Percentiles rank a stretch among this genome's conserved stretches.
These are phyloP conservation scores for Rapana venosa DNA, from an alignment of 2,888 invertebrate species.

Conservation along the genomic window DNA sequence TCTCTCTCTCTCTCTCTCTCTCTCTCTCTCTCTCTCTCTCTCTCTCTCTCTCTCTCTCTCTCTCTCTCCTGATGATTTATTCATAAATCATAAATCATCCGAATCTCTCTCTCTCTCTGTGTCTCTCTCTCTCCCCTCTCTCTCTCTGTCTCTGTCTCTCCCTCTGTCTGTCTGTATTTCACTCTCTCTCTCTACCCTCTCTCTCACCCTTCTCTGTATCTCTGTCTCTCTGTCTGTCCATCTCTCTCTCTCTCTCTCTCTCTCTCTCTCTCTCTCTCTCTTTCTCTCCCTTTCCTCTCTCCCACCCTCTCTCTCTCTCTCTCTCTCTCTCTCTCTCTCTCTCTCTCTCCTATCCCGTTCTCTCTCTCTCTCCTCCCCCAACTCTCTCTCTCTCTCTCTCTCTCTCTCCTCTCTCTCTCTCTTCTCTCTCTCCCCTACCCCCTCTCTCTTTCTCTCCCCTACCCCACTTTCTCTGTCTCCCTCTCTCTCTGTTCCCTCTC, in stretches of 20 bases:
- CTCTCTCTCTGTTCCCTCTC: too few relatives aligned
- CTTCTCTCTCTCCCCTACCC: not conserved
- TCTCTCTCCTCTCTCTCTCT: too few relatives aligned
- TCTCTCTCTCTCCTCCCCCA: not conserved
- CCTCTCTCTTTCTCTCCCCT: constrained; percentile 18
- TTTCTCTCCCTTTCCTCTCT: not conserved
- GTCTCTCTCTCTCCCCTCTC: too few relatives aligned
- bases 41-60: not conserved
- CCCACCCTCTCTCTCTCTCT: not conserved
- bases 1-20: not conserved
- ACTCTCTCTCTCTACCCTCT: too few relatives aligned
- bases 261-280: constrained; percentile 15
- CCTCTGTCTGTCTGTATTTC: too few relatives aligned
- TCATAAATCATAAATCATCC: too few relatives aligned
- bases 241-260: not conserved
- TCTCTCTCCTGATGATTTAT: not conserved
- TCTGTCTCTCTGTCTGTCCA: not conserved
- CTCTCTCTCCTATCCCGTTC: not conserved
- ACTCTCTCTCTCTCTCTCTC: not conserved
- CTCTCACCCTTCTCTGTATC: too few relatives aligned
- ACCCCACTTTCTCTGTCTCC: not conserved
- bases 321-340: not conserved
- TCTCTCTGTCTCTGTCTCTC: too few relatives aligned
- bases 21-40: not conserved
- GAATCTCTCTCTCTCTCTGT: not conserved